Evolutionary conservation across 2,888 invertebrate species (phyloP), one percentile per base, ranked within the genome.

Genomic region (Agriopis leucophaearia): DNA sequence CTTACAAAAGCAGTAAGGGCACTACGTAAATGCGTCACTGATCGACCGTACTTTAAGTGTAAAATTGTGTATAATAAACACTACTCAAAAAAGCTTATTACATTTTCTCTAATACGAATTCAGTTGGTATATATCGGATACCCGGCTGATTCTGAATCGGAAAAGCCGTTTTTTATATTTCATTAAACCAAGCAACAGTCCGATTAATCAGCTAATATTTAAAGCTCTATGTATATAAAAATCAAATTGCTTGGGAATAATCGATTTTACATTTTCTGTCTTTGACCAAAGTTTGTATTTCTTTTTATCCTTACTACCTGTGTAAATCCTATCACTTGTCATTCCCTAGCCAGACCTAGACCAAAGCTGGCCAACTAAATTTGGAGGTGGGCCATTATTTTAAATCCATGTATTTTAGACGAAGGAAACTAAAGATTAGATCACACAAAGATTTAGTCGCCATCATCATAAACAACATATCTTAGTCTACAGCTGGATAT

Each of bases 341-440:
- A 68, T 66, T 69, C 64, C 59, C 68, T 61, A 50, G 59, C 38
- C 5, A 40, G 16, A 54, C 54, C 52, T 54, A 54, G 54, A 40
- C 54, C 54, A 40, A 16, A 40, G 38, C 12, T 38, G 40, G 16
- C 12, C 54, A 38, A 54, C 54, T 12, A 7, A 54, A 16, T 38
- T 54, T 54, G 16, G 15, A 16, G 38, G 8, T 51, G 51, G 35
- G 51, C 36, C 13, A 51, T 51, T 7, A 36, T 50, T 27, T 15
- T 13, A 0, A 16, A 16, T 54, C 16, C 10, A 16, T 16, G 16
- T 38, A 27, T 27, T 27, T 27, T 27, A 27, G 27, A 27, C 5
- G 5, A 27, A 27, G 27, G 27, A 27, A 27, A 27, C 27, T 4
- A 27, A 27, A 27, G 27, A 27, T 27, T 27, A 27, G 27, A 27